These are phyloP conservation scores for Nyctibius bracteatus DNA, from an alignment of 2,113 vertebrate species.

Conservation along the genomic window DNA sequence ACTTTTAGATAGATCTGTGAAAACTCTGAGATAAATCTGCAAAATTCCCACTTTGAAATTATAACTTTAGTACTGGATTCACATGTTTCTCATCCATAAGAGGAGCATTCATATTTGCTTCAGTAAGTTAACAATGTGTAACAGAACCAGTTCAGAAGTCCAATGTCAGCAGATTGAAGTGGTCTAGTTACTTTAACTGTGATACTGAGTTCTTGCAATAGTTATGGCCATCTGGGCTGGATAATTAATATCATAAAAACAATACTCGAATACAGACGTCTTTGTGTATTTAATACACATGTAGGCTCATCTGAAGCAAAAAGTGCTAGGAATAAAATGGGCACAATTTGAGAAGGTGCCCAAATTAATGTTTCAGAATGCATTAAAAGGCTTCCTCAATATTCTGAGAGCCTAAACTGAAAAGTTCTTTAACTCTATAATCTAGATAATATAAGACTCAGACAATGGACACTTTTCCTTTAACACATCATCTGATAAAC, in stretches of 20 bases:
- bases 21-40: not conserved
- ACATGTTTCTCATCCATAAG: not conserved
- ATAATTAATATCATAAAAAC: not conserved
- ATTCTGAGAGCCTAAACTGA: not conserved
- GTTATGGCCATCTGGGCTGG: not conserved
- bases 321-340: not conserved
- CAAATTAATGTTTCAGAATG: not conserved
- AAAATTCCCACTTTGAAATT: not conserved
- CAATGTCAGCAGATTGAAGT: not conserved
- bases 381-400: not conserved
- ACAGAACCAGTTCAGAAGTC: not conserved
- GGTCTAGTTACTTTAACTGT: not conserved
- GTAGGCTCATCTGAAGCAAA: not conserved
- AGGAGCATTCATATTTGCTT: not conserved
- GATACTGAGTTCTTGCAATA: not conserved
- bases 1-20: not conserved
- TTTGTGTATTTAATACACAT: not conserved
- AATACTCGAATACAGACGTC: not conserved
- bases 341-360: not conserved
- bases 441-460: not conserved
- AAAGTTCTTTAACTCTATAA: not conserved
- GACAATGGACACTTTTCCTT: not conserved
- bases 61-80: not conserved
- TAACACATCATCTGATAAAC: not conserved
- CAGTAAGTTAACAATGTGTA: not conserved